These are phyloP conservation scores for Ephialtes manifestator DNA, from an alignment of 2,888 invertebrate genomes.

Conservation along the genomic window DNA sequence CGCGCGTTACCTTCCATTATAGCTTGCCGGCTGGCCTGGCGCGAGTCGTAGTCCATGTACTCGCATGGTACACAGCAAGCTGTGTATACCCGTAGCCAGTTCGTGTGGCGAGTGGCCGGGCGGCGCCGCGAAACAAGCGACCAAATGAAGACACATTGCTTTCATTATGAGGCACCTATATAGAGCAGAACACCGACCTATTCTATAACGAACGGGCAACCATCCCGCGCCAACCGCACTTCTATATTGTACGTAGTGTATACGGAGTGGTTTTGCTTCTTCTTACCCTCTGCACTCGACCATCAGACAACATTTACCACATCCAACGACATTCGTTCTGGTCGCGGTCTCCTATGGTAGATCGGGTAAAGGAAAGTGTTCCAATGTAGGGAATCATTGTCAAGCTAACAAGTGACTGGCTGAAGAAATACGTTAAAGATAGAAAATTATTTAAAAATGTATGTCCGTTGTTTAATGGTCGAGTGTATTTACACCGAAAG, in stretches of 20 bases:
- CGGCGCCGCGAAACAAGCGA: slow-evolving; percentile 81
- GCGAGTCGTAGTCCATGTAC: slow-evolving; percentile 40
- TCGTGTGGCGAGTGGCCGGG: slow-evolving; percentile 66
- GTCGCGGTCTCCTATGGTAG: background rate
- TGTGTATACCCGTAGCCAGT: slow-evolving; percentile 45
- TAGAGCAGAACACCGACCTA: slow-evolving; percentile 20
- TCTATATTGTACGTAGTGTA: slow-evolving; percentile 32
- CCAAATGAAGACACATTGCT: slow-evolving; percentile 85
- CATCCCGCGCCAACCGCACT: slow-evolving; percentile 13
- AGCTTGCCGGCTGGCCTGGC: slow-evolving; percentile 64
- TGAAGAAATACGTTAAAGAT: background rate
- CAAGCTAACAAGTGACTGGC: background rate
- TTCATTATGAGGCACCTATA: slow-evolving; percentile 81
- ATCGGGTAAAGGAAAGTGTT: background rate
- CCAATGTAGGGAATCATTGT: background rate
- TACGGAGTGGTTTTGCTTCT: slow-evolving; percentile 52
- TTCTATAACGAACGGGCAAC: slow-evolving; percentile 54
- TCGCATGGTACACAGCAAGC: slow-evolving; percentile 50
- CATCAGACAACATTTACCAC: slow-evolving; percentile 60
- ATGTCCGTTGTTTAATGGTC: background rate
- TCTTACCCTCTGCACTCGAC: slow-evolving; percentile 46
- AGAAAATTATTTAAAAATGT: background rate
- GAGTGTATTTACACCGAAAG: no score
- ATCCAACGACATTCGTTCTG: slow-evolving; percentile 36
- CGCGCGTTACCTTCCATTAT: slow-evolving; percentile 78